phyloP scores from a whole-genome alignment of 2,113 vertebrate species.

The Aphyosemion australe region DNA sequence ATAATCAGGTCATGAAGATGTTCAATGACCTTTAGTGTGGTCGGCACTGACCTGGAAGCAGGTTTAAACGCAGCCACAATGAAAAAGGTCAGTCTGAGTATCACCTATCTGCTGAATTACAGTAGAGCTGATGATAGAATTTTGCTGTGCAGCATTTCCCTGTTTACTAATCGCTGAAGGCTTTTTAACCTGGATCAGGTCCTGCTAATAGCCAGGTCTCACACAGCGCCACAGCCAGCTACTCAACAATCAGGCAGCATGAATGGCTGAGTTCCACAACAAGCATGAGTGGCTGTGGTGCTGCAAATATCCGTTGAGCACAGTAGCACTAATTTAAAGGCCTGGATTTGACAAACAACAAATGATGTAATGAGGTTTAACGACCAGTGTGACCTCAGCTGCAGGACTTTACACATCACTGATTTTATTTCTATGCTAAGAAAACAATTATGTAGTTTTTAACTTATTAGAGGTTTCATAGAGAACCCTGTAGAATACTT shows the following conservation, averaged over 20 bases:
- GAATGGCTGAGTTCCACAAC: background rate
- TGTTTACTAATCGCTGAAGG: conserved; percentile 25
- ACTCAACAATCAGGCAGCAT: conserved; percentile 16
- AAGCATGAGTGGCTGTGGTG: background rate
- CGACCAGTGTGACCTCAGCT: too few relatives aligned
- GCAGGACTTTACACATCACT: background rate
- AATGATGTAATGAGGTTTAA: too few relatives aligned
- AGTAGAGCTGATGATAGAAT: conserved; percentile 22
- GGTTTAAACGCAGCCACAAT: conserved; percentile 22
- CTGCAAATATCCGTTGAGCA: background rate
- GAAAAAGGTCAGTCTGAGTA: too few relatives aligned
- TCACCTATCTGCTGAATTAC: background rate
- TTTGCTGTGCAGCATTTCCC: conserved; percentile 7
- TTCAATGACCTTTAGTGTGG: conserved; percentile 17
- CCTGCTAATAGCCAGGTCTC: conserved; percentile 9
- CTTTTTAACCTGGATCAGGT: conserved; percentile 26
- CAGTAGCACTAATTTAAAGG: too few relatives aligned
- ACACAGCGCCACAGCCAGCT: conserved; percentile 3
- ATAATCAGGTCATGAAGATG: conserved; percentile 22
- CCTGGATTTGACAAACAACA: too few relatives aligned
- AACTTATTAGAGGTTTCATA: too few relatives aligned
- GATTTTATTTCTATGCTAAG: too few relatives aligned
- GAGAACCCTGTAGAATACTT: too few relatives aligned
- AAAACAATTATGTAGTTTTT: too few relatives aligned
- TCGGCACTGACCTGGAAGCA: conserved; percentile 11